Percentiles rank a stretch among this genome's conserved stretches.
phyloP scores from a whole-genome alignment of 2,797 vertebrate species.

The Sibirionetta formosa region DNA sequence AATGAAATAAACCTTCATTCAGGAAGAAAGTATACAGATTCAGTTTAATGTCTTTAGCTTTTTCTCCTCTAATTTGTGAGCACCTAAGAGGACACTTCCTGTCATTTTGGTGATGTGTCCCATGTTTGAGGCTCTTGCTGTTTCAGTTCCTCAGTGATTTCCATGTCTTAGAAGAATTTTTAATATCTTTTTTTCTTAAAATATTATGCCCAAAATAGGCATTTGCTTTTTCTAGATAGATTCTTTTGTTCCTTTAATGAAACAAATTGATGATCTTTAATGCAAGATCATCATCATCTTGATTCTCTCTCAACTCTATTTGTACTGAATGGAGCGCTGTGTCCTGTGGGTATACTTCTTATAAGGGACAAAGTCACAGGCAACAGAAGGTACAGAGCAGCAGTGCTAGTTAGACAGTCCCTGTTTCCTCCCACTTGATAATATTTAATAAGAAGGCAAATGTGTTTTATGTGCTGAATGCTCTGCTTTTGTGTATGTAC shows the following conservation, averaged over 20 bases:
- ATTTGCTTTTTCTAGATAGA: neutral
- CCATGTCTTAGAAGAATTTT: neutral
- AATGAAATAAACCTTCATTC: neutral
- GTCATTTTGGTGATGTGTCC: neutral
- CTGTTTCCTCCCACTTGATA: neutral
- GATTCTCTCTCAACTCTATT: neutral
- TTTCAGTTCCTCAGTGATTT: neutral
- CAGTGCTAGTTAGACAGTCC: neutral
- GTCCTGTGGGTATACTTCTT: neutral
- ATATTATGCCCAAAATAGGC: neutral
- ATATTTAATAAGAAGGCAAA: neutral
- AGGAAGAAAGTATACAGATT: neutral
- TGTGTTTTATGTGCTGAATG: neutral
- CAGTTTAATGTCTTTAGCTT: fast-evolving
- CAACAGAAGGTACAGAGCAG: neutral
- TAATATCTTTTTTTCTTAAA: neutral
- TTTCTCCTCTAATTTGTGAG: neutral
- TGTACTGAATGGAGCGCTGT: neutral
- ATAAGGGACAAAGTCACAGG: fast-evolving
- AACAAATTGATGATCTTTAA: neutral
- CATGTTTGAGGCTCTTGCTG: neutral
- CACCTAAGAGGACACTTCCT: neutral
- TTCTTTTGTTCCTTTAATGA: neutral
- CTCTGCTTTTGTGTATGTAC: neutral
- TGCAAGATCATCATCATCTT: neutral